Conservation (phyloP, 2,797 vertebrate genomes). For the Tadarida brasiliensis region DNA sequence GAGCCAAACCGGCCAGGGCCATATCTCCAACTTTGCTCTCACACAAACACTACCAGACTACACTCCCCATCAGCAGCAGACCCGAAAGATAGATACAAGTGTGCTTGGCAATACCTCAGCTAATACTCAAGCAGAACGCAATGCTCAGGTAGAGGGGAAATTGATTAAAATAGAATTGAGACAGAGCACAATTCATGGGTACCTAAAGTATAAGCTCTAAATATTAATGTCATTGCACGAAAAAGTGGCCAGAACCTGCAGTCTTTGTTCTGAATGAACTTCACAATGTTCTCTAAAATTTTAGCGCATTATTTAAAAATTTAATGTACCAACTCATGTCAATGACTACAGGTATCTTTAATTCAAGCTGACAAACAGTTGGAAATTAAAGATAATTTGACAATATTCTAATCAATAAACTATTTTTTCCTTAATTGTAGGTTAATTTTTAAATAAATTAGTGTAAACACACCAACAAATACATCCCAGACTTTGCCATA, state of each 20-base stretch:
- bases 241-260: not conserved
- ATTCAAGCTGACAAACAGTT: slow-evolving; percentile 44
- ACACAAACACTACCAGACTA: not conserved
- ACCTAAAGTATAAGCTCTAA: not conserved
- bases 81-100: not conserved
- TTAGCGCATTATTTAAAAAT: slow-evolving; percentile 28
- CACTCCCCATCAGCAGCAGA: not conserved
- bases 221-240: not conserved
- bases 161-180: slow-evolving; percentile 35
- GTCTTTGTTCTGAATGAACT: slow-evolving; percentile 45
- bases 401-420: slow-evolving; percentile 42
- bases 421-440: slow-evolving; percentile 42
- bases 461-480: not conserved
- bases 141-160: not conserved
- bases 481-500: not conserved
- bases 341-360: not conserved
- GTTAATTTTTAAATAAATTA: slow-evolving; percentile 38
- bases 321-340: not conserved
- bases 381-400: slow-evolving; percentile 55
- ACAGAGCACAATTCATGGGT: not conserved
- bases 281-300: slow-evolving; percentile 11
- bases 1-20: no score
- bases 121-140: slow-evolving; percentile 29
- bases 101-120: not conserved
- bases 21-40: not conserved